These are phyloP conservation scores for Cyclina sinensis DNA, from an alignment of 1,140 invertebrate species.

Conservation along the genomic window DNA sequence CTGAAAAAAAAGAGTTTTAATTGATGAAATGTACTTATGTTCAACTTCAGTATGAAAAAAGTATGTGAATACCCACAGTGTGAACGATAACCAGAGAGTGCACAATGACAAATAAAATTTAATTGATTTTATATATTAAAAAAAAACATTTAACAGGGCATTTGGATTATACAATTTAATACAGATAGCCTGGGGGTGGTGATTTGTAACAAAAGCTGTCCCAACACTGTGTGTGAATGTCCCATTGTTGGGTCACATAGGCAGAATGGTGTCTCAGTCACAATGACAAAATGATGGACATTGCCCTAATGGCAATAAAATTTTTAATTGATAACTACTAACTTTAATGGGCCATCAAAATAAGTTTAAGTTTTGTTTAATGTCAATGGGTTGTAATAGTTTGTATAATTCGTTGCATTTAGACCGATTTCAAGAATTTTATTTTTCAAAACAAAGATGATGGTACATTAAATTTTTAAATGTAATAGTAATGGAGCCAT, in stretches of 20 bases:
- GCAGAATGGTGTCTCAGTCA: neutral
- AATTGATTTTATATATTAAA: slow-evolving; percentile 13
- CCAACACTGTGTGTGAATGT: neutral
- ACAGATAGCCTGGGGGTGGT: neutral
- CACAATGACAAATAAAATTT: neutral
- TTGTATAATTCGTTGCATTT: no score
- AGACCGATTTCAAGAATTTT: no score
- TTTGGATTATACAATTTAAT: slow-evolving; percentile 5
- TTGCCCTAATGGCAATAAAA: neutral
- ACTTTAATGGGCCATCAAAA: no score
- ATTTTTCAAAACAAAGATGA: no score
- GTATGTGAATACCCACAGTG: no score
- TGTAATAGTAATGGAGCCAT: no score
- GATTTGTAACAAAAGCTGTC: slow-evolving; percentile 23
- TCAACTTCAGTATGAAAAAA: no score
- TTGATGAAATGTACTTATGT: no score
- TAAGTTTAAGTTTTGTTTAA: neutral
- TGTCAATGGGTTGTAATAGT: no score
- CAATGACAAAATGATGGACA: neutral
- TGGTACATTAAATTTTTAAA: no score
- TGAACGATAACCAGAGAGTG: neutral
- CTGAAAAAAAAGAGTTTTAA: no score
- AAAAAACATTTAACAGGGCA: neutral
- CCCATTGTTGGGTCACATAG: neutral
- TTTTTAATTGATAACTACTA: neutral